Conservation (phyloP, 2,888 invertebrate genomes). For the Drosophila hawaiiensis region DNA sequence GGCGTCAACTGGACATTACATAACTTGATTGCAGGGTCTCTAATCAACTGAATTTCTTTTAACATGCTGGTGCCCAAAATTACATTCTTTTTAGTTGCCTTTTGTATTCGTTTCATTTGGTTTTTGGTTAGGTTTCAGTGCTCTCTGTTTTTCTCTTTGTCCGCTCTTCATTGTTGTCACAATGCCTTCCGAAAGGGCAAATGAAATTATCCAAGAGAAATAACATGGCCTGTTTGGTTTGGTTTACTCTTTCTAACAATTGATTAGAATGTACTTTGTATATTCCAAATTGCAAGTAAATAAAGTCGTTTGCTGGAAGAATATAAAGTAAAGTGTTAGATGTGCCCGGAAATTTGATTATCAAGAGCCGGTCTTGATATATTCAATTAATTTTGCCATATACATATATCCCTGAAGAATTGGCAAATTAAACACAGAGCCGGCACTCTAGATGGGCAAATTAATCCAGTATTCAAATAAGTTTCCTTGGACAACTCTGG, state of each 20-base stretch:
- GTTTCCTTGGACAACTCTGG: slow-evolving; percentile 14
- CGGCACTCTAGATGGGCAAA: slow-evolving; percentile 18
- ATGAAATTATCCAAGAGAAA: slow-evolving; percentile 60
- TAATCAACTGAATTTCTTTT: slow-evolving; percentile 38
- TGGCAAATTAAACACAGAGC: slow-evolving; percentile 23
- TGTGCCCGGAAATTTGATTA: slow-evolving; percentile 40
- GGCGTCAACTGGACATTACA: slow-evolving; percentile 72
- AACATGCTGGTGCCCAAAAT: slow-evolving; percentile 34
- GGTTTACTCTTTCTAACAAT: slow-evolving; percentile 34
- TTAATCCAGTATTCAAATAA: slow-evolving; percentile 39
- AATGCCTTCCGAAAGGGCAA: slow-evolving; percentile 38
- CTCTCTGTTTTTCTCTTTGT: slow-evolving; percentile 2
- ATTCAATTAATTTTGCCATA: slow-evolving; percentile 15
- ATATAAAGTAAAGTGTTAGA: slow-evolving; percentile 32
- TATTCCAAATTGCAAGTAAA: slow-evolving; percentile 35
- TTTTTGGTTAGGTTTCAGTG: slow-evolving; percentile 14
- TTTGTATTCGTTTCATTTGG: slow-evolving; percentile 31
- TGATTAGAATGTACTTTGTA: slow-evolving; percentile 47
- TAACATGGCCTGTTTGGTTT: slow-evolving; percentile 37
- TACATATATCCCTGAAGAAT: slow-evolving; percentile 7
- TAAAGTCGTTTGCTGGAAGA: slow-evolving; percentile 14
- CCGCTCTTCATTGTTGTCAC: slow-evolving; percentile 45
- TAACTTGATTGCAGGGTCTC: slow-evolving; percentile 57
- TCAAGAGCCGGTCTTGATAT: slow-evolving; percentile 2
- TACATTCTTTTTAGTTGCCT: slow-evolving; percentile 34